Evolutionary conservation across 2,888 invertebrate genomes (phyloP), one percentile per base, ranked within the genome.

Genomic region (Chrysolina oricalcia): DNA sequence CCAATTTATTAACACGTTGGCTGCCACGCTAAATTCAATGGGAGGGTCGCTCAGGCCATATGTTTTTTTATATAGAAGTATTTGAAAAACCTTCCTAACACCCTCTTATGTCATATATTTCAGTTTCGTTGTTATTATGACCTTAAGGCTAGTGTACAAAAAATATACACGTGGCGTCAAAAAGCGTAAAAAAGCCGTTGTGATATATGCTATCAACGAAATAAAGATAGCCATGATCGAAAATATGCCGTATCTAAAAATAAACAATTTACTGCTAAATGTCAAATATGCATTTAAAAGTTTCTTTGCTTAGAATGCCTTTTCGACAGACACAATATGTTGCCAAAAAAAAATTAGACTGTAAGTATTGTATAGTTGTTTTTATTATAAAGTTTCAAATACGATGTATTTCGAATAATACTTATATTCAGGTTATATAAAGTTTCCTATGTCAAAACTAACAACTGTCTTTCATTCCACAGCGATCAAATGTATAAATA

Each of bases 191-290:
- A 62, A 62, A 62, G 59, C 70, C 43, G 62, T 62, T 70, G 62
- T 40, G 70, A 62, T 70, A 70, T 70, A 27, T 70, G 63, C 15
- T 70, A 56, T 62, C 70, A 70, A 70, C 40, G 70, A 43, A 62
- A 70, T 70, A 63, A 41, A 70, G 40, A 70, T 43, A 70, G 17
- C 13, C 41, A 62, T 62, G 70, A 46, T 19, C 62, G 40, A 19
- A 59, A 59, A 70, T 70, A 70, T 70, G 19, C 63, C 27, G 62
- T 59, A 15, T 64, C 13, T 21, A 68, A 68, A 68, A 68, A 17
- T 17, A 68, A 48, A 68, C 68, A 68, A 70, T 62, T 70, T 19
- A 70, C 62, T 11, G 35, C 62, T 17, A 62, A 62, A 70, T 62
- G 62, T 15, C 56, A 56, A 70, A 15, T 17, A 27, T 70, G 70